Conservation (phyloP, 2,113 vertebrate species). For the Centropristis striata region DNA sequence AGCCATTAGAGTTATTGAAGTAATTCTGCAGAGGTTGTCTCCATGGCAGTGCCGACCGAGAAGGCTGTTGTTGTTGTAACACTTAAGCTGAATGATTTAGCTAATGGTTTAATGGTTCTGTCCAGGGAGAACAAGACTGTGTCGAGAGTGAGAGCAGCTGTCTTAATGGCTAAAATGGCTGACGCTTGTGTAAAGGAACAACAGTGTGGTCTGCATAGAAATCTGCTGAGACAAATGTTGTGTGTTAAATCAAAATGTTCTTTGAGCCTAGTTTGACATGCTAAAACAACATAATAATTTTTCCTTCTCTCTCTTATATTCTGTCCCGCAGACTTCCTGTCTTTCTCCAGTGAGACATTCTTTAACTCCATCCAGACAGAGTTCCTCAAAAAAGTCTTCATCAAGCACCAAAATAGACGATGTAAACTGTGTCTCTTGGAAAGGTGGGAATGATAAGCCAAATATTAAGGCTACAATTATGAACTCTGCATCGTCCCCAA, state of each 20-base stretch:
- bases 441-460: slow-evolving; percentile 21
- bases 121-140: slow-evolving; percentile 65
- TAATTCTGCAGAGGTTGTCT: slow-evolving; percentile 83
- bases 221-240: slow-evolving; percentile 42
- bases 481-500: slow-evolving; percentile 3
- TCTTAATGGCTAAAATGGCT: slow-evolving; percentile 66
- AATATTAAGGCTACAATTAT: background rate
- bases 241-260: slow-evolving; percentile 38
- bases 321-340: slow-evolving; percentile 44
- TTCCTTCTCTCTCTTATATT: slow-evolving; percentile 7
- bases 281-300: slow-evolving; percentile 15
- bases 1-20: slow-evolving; percentile 86
- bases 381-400: slow-evolving; percentile 27
- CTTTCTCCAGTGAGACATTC: slow-evolving; percentile 70
- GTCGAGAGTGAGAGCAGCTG: slow-evolving; percentile 59
- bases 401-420: slow-evolving; percentile 1
- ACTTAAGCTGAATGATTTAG: slow-evolving; percentile 78
- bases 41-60: slow-evolving; percentile 64
- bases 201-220: slow-evolving; percentile 47
- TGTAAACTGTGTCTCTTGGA: slow-evolving; percentile 19
- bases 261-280: slow-evolving; percentile 25
- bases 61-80: slow-evolving; percentile 73
- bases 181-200: slow-evolving; percentile 45
- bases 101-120: slow-evolving; percentile 73
- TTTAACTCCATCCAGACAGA: slow-evolving; percentile 21